Percentiles rank a stretch among this genome's conserved stretches.
These are phyloP conservation scores for Thinocorus orbignyianus DNA, from an alignment of 2,113 vertebrate species.

Conservation along the genomic window DNA sequence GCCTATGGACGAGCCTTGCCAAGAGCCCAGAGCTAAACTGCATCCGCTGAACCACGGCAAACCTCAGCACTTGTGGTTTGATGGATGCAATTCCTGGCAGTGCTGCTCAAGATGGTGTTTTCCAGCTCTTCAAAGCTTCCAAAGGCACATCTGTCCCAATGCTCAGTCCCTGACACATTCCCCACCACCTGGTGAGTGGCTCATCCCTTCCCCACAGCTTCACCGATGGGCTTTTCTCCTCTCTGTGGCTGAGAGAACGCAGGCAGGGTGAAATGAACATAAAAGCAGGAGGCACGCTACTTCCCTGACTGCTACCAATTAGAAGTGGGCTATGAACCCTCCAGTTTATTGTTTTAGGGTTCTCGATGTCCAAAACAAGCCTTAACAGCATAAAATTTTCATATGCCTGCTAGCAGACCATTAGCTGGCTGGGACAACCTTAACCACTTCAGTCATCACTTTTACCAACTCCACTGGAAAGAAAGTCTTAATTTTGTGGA, in stretches of 20 bases:
- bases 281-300: background rate
- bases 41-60: background rate
- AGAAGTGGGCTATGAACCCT: background rate
- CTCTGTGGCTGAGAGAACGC: rapidly evolving
- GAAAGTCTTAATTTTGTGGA: background rate
- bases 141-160: rapidly evolving
- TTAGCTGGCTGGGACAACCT: background rate
- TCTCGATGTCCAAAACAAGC: background rate
- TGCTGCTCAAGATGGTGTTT: background rate
- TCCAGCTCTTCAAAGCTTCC: background rate
- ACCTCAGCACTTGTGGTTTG: background rate
- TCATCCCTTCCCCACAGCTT: background rate
- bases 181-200: rapidly evolving
- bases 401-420: background rate
- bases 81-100: background rate
- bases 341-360: background rate
- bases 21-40: background rate
- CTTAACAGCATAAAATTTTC: too few species aligned
- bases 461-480: background rate
- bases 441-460: background rate
- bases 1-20: rapidly evolving
- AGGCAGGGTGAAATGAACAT: background rate
- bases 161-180: rapidly evolving
- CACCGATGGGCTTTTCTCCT: background rate
- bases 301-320: background rate